Evolutionary conservation across 2,797 vertebrate genomes (phyloP), one percentile per base, ranked within the genome.

Genomic region (Anisognathus igniventris): DNA sequence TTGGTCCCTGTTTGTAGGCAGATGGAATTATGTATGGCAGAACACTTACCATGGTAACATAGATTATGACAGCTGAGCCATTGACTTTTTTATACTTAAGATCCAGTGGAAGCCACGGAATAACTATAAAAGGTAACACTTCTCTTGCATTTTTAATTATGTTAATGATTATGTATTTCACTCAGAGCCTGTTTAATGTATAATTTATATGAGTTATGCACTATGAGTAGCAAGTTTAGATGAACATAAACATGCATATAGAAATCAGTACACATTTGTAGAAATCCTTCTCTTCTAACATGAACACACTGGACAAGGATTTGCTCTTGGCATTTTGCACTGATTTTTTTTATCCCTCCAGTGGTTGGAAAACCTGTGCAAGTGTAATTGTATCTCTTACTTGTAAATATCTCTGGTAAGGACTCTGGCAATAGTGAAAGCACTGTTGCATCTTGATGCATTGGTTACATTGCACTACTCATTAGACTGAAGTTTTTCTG

Each of bases 1-100:
- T 91, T 91, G 81, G 92, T 78, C 51, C n/a, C 51, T 18, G 14
- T 92, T 94, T 83, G 85, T 66, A 78, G 92, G 86, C 88, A 93
- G 92, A 80, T 90, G 72, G 78, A 66, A 28, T 85, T 83, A 14
- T 86, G 44, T 75, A 20, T 28, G 45, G 76, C 77, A 84, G 88
- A 79, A 33, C 9, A 3, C 42, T 95, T 89, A 42, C 86, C 85
- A 73, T 96, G 92, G 87, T 83, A 96, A 90, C 73, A 2, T 16
- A 60, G 54, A 48, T 80, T 48, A 47, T 45, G 73, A n/a, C 30
- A 80, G 68, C 81, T 65, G 85, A 94, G 65, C 28, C 21, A 27
- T 6, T 61, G 78, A 44, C 33, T 74, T 62, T 80, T 66, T 75
- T 54, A n/a, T 65, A 12, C 47, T 68, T 76, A 56, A 74, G 31